Conservation (phyloP, 2,113 vertebrate genomes). For the Aegithalos caudatus region DNA sequence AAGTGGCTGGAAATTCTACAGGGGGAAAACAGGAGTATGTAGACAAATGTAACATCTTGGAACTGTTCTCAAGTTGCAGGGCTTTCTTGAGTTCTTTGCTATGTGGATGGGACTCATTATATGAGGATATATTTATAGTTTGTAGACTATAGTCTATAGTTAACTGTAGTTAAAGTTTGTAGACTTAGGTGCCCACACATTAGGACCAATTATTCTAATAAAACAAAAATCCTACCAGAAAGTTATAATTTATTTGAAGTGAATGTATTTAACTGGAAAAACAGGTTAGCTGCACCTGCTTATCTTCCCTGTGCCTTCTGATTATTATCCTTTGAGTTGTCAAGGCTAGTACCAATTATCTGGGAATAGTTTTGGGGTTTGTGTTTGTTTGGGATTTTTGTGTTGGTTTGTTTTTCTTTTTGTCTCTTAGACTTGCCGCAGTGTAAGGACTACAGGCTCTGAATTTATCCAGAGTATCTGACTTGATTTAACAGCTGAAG, state of each 20-base stretch:
- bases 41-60: not conserved
- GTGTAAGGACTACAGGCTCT: not conserved
- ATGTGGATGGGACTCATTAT: not conserved
- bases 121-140: not conserved
- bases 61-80: not conserved
- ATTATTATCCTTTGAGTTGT: not conserved
- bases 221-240: not conserved
- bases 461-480: not conserved
- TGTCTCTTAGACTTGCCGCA: not conserved
- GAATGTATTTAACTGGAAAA: slow-evolving; percentile 3
- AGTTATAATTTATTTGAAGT: not conserved
- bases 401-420: not conserved
- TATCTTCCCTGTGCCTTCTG: not conserved
- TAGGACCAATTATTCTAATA: not conserved
- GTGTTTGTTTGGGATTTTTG: not conserved
- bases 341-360: not conserved
- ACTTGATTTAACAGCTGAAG: not conserved
- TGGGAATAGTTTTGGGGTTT: not conserved
- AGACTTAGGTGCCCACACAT: not conserved
- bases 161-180: not conserved
- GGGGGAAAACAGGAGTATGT: not conserved
- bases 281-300: not conserved
- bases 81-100: not conserved
- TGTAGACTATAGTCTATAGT: no score
- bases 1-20: not conserved